Base-by-base conservation (phyloP, 2,888 invertebrate genomes). In the Cerastis leucographa region DNA sequence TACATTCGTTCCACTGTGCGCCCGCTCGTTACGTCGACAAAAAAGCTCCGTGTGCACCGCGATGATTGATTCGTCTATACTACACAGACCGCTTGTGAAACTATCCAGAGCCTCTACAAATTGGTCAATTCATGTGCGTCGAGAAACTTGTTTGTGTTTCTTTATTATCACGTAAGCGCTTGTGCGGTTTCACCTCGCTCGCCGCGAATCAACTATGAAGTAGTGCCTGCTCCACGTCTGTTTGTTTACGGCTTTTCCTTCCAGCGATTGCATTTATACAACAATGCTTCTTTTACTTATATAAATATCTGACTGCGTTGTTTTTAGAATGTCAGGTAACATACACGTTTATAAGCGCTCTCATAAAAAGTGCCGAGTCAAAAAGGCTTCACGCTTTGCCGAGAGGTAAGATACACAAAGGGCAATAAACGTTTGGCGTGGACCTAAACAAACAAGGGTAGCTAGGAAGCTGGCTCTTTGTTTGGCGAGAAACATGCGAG, bases 371-470 rank as follows among this genome's bases (percentile, higher is more conserved):
- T 96, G 96, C 94, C 94, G 94, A 96, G 96, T 96, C 95, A 95
- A 96, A 96, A 96, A 95, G 95, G 95, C 95, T 95, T 95, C 93
- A 95, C 96, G 95, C 95, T 94, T 94, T 93, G 93, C 94, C 92
- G 92, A 94, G 94, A 94, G 95, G 95, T 92, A 94, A 94, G 93
- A 93, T 94, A 96, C 94, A 96, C 96, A 96, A 95, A 95, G 95
- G 95, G 95, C 95, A 95, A 95, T 95, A 95, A 96, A 95, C 95
- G 96, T 95, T 96, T 93, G 94, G 93, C 92, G 92, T 92, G 94
- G 95, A 93, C 96, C 96, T 96, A 96, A 96, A 96, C 94, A 96
- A 96, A 96, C 96, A 96, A 91, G 96, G 95, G 96, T 96, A 96
- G 96, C 96, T 95, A 95, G 96, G 96, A 96, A 96, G 96, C 96